Base-by-base conservation (phyloP, 1,140 invertebrate species). In the Diprion similis region DNA sequence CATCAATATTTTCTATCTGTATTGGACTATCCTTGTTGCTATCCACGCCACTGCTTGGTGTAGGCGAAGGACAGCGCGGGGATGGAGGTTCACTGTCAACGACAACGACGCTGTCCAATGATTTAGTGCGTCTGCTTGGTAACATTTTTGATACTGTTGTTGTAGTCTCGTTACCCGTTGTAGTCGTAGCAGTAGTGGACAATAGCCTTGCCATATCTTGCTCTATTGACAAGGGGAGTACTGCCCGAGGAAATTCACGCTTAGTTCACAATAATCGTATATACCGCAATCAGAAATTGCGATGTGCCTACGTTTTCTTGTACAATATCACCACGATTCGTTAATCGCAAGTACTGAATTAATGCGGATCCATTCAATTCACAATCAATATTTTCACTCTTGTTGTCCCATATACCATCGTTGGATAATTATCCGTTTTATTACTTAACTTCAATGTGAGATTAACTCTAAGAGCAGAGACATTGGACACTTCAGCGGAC, bases 11-110 rank as follows among this genome's bases (percentile, higher is more conserved):
- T 19, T 98, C 96, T 77, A 98, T 95, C 80, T 97, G 96, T 83
- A 97, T 91, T 0, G 95, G 95, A n/a, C 95, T 96, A 87, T 97
- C 95, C 86, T 97, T 97, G 79, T 94, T 95, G 77, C 93, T 95
- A 83, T 97, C 96, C 1, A 97, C 90, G 7, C 95, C 95, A 83
- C 94, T 96, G 74, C 95, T 96, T 4, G 95, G 95, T 11, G 95
- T 95, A 0, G 96, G 96, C 46, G 95, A 97, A 0, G 95, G 95
- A 65, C 94, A 95, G 46, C 96, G 89, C 10, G 94, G 90, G 0
- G 86, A 84, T 0, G 85, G 81, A 48, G 87, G 83, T 80, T 88
- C 85, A 80, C 90, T 84, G 76, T 89, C 83, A 51, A 87, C 68
- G 67, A 89, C 75, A 37, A 87, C 77, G 71, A 88, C 80, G 73